phyloP scores from a whole-genome alignment of 2,113 vertebrate genomes.

The Caretta caretta region DNA sequence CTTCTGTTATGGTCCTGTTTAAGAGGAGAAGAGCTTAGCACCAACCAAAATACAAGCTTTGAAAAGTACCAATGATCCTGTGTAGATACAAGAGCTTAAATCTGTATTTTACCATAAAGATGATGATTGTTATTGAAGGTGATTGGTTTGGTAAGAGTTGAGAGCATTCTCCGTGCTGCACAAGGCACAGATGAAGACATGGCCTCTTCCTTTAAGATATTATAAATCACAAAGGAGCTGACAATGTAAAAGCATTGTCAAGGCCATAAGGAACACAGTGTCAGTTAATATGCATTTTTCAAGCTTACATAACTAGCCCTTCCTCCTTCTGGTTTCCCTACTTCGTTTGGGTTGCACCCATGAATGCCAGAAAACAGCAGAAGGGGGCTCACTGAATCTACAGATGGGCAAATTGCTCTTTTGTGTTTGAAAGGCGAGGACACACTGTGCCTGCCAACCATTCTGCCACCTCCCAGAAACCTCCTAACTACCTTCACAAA shows the following conservation, averaged over 20 bases:
- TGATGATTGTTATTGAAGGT: neutral
- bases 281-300: neutral
- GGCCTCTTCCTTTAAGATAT: rapidly evolving
- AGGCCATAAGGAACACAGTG: rapidly evolving
- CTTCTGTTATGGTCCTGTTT: neutral
- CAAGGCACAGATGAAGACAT: neutral
- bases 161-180: neutral
- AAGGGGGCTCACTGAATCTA: neutral
- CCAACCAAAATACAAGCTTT: neutral
- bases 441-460: neutral
- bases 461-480: neutral
- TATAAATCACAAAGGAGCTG: too few relatives aligned
- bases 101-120: neutral
- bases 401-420: neutral
- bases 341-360: neutral
- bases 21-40: neutral
- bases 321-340: neutral
- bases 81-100: neutral
- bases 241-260: neutral
- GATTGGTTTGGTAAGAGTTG: too few relatives aligned
- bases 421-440: neutral
- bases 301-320: neutral
- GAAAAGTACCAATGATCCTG: neutral
- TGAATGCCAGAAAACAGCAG: neutral
- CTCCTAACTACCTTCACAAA: neutral